phyloP scores from a whole-genome alignment of 2,797 vertebrate genomes.

The Acrossocheilus fasciatus region DNA sequence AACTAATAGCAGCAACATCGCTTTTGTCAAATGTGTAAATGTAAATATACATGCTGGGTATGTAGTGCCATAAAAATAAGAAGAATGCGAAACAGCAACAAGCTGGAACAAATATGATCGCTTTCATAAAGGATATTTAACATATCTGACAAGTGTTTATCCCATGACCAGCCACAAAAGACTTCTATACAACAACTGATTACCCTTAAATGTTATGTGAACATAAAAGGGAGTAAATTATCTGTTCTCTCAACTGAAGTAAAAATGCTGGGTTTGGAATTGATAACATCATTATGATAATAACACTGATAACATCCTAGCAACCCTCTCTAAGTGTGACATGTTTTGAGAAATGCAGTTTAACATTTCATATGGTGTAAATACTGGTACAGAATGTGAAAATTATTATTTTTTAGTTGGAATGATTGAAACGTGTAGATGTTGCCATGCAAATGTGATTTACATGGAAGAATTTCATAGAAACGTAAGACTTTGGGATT shows the following conservation, averaged over 20 bases:
- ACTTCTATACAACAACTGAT: background rate
- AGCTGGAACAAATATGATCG: background rate
- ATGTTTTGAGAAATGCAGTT: background rate
- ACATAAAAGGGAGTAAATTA: background rate
- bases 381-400: background rate
- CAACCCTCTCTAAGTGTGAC: background rate
- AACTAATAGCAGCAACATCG: background rate
- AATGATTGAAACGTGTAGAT: background rate
- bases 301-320: background rate
- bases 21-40: background rate
- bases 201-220: background rate
- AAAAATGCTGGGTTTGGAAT: background rate
- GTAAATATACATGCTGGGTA: background rate
- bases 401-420: background rate
- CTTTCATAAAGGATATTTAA: slow-evolving; percentile 2
- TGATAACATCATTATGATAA: background rate
- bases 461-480: background rate
- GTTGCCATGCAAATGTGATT: background rate
- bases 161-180: background rate
- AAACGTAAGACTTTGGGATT: background rate
- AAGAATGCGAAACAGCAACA: background rate
- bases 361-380: background rate
- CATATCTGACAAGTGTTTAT: background rate
- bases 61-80: background rate
- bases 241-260: background rate